Evolutionary conservation across 2,888 invertebrate genomes (phyloP), one percentile per base, ranked within the genome.

Genomic region (Limnephilus auricula): DNA sequence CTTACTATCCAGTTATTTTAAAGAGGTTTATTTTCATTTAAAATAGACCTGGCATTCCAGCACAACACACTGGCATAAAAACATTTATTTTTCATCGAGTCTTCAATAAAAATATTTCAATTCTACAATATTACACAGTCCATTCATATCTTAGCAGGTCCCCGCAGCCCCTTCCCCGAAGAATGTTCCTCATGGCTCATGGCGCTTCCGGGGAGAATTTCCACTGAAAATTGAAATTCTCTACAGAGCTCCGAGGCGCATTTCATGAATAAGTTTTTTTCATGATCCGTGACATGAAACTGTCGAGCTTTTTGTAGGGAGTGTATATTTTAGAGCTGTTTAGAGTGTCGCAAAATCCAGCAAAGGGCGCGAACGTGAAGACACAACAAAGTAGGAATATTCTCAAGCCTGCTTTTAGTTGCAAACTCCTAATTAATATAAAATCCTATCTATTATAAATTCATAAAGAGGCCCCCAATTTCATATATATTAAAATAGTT

Each of bases 211-310:
- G 65, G 31, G 13, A 31, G 30, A 31, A 31, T 31, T 80, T 6
- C 5, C 80, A 32, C 80, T 31, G 30, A 32, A 80, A 31, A 80
- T 80, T 80, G 80, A 80, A 80, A 80, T 80, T 80, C 80, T 32
- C 32, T 18, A 80, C 4, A 32, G 15, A 15, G 30, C 30, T 32
- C 80, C 32, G 32, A 32, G 80, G 80, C 32, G 32, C 25, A 80
- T 80, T 80, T 80, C 32, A 32, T 80, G 80, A 80, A 80, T 32
- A 31, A 15, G 30, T 31, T 80, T 32, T 80, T 32, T 80, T 80
- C 32, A 31, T 80, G 32, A 80, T 65, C 65, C 65, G 65, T 65
- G 65, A 65, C 65, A 65, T 65, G 65, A 65, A 65, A 65, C 65
- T 65, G 65, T 65, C 65, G 65, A 65, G 65, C 25, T 25, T 65